Evolutionary conservation across 2,797 vertebrate species (phyloP), one percentile per base, ranked within the genome.

Genomic region (Phrynocephalus forsythii): DNA sequence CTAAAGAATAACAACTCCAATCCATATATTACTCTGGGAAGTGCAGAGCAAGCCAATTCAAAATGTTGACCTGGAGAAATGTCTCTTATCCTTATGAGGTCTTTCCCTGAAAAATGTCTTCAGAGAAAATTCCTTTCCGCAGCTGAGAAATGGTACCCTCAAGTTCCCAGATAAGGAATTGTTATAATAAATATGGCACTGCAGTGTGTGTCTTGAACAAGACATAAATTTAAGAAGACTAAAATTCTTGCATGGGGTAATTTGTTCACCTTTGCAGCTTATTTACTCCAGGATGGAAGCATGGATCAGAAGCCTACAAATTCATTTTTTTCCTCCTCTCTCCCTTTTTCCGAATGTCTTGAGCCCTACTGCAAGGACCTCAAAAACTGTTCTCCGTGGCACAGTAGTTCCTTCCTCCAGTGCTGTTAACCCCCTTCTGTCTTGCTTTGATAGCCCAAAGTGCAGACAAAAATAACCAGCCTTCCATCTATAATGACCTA

Each of bases 401-500:
- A 30, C 13, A 75, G 82, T 6, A 48, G 15, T 26, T 60, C 60
- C 71, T 30, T 28, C 56, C 38, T 33, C 50, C 71, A 30, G 1
- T 68, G 33, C 13, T 75, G 85, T 87, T 80, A 84, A 84, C 69
- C 44, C 82, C 52, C 48, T 69, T 86, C 83, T 86, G 84, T 92
- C 87, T 66, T 75, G 63, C 67, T 78, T 90, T 92, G 90, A 91
- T 87, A 93, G 91, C 75, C 83, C 85, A 56, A 86, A 91, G 50
- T 76, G 63, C 26, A 20, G 76, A 63, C 82, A 88, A 90, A 93
- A 86, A 89, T 73, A 83, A 90, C 69, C 33, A 52, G 82, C 68
- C 89, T 82, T 79, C 18, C 44, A 82, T 78, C 88, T 93, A 91
- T 89, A 78, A 83, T 94, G 93, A 93, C 87, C 87, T 87, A 73